A percentile compares a stretch with the other conserved stretches of the same genome.
Evolutionary conservation across 2,888 invertebrate genomes (phyloP).

Genomic region (Malacosoma neustria): DNA sequence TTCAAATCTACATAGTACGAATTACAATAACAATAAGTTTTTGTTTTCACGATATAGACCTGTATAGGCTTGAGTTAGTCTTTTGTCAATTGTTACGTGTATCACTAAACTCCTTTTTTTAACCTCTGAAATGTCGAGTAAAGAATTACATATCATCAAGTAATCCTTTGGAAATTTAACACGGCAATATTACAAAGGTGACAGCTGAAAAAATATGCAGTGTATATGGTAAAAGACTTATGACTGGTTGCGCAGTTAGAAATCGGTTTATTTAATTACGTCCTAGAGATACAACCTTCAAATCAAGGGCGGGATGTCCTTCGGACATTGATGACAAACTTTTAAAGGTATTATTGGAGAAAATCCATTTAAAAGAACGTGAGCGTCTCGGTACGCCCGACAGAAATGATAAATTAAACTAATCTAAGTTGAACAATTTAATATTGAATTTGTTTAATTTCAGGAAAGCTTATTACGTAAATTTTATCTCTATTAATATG

Average conservation of each 20-base stretch:
- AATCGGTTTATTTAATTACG: background rate
- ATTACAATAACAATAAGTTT: background rate
- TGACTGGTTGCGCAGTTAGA: conserved; percentile 2
- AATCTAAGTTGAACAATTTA: too few relatives aligned
- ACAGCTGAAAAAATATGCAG: conserved; percentile 3
- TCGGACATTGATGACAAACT: background rate
- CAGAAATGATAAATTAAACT: too few relatives aligned
- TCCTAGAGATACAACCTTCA: background rate
- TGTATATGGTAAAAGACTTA: conserved; percentile 2
- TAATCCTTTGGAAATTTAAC: conserved; percentile 2
- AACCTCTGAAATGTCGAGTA: conserved; percentile 2
- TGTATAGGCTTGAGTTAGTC: background rate
- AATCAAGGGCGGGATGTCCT: background rate
- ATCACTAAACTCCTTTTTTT: background rate
- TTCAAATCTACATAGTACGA: background rate
- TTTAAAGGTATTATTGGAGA: background rate
- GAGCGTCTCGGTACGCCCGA: too few relatives aligned
- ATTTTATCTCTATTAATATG: too few relatives aligned
- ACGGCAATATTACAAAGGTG: conserved; percentile 1
- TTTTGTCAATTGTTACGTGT: background rate
- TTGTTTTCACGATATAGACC: background rate
- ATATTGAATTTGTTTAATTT: too few relatives aligned
- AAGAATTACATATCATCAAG: conserved; percentile 2
- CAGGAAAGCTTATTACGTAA: too few relatives aligned
- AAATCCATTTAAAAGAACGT: background rate